These are phyloP conservation scores for Atlantisia rogersi DNA, from an alignment of 2,113 vertebrate species.

Conservation along the genomic window DNA sequence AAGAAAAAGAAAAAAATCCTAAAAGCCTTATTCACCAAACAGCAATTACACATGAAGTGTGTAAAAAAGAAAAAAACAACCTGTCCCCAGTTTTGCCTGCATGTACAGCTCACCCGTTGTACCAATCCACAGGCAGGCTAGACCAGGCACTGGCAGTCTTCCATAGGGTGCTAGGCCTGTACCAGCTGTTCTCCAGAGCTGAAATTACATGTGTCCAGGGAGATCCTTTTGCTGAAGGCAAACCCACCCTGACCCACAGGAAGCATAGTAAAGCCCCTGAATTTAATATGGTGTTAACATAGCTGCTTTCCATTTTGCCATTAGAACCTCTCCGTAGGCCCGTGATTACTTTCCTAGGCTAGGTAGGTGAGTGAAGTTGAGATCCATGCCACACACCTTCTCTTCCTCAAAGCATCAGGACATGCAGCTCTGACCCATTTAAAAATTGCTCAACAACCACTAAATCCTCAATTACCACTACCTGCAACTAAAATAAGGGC, in stretches of 20 bases:
- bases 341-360: background rate
- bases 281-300: fast-evolving
- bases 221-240: background rate
- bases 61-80: too few species aligned
- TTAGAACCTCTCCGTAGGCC: too few species aligned
- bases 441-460: background rate
- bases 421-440: background rate
- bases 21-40: background rate
- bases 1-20: background rate
- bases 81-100: fast-evolving
- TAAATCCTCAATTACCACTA: background rate
- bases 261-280: background rate
- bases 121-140: background rate
- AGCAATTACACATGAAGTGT: background rate
- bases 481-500: background rate
- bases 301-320: background rate
- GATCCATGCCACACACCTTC: background rate
- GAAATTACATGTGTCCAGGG: fast-evolving
- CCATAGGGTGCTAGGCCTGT: background rate
- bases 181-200: background rate
- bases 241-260: background rate
- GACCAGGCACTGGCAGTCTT: fast-evolving
- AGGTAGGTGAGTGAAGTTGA: background rate
- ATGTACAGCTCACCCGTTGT: background rate
- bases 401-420: background rate